phyloP scores from a whole-genome alignment of 2,113 vertebrate genomes.

The Noturus placidus region DNA sequence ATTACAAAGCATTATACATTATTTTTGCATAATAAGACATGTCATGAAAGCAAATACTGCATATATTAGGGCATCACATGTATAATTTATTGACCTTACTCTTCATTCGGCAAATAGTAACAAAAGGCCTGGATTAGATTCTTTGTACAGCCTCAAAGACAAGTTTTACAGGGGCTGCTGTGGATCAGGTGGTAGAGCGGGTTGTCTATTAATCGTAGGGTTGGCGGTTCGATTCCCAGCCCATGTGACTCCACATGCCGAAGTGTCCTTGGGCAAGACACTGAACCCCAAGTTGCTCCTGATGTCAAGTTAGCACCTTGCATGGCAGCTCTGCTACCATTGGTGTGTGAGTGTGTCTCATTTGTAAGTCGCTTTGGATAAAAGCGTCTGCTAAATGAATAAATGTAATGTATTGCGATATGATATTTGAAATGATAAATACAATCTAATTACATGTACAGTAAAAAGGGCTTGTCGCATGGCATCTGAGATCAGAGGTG shows the following conservation, averaged over 20 bases:
- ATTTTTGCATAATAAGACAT: neutral
- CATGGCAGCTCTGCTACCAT: no score
- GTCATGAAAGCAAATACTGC: neutral
- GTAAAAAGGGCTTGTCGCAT: neutral
- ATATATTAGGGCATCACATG: neutral
- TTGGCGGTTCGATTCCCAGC: no score
- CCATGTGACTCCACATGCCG: no score
- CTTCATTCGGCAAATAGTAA: neutral
- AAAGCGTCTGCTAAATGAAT: no score
- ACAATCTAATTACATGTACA: conserved; percentile 1
- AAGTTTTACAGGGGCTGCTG: no score
- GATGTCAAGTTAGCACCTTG: no score
- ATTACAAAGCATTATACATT: neutral
- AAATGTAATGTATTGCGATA: neutral
- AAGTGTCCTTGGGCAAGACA: no score
- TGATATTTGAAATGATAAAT: neutral
- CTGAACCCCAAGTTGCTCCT: no score
- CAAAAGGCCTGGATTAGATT: neutral
- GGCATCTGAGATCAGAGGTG: neutral
- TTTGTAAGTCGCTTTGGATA: no score
- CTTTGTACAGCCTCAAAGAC: neutral
- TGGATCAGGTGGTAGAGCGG: no score
- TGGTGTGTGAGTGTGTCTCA: no score
- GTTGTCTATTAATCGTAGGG: no score
- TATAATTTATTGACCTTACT: conserved; percentile 3